phyloP scores from a whole-genome alignment of 1,140 invertebrate genomes.

The Nasonia vitripennis region DNA sequence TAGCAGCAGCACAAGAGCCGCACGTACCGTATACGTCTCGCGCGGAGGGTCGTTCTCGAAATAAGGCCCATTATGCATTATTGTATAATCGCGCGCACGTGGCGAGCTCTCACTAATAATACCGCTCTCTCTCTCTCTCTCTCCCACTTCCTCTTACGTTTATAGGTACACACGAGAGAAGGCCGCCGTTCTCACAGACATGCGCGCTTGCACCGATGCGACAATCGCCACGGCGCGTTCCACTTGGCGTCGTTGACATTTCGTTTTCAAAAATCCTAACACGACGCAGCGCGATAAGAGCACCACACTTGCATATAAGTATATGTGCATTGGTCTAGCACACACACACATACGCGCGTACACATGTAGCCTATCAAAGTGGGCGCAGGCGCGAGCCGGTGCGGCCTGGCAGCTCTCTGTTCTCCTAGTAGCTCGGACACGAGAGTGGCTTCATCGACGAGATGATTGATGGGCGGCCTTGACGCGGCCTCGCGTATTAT shows the following conservation, averaged over 20 bases:
- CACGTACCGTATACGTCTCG: not conserved
- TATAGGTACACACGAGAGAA: too few species aligned
- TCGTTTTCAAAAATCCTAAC: too few species aligned
- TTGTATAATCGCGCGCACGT: not conserved
- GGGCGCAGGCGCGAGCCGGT: not conserved
- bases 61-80: not conserved
- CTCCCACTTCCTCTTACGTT: too few species aligned
- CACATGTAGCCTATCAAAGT: not conserved
- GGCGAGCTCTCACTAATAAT: too few species aligned
- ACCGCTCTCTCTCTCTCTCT: too few species aligned
- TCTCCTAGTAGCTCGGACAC: constrained; percentile 56
- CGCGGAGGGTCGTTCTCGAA: not conserved
- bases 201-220: too few species aligned
- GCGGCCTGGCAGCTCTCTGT: constrained; percentile 23
- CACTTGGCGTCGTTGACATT: too few species aligned
- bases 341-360: not conserved
- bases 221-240: too few species aligned
- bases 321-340: not conserved
- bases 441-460: constrained; percentile 54
- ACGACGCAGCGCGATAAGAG: not conserved
- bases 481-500: not conserved
- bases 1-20: not conserved
- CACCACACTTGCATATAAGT: not conserved
- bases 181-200: too few species aligned
- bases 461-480: constrained; percentile 56